A percentile compares a stretch with the other conserved stretches of the same genome.
Conservation (phyloP, 1,140 invertebrate genomes). For the Drosophila pachea region DNA sequence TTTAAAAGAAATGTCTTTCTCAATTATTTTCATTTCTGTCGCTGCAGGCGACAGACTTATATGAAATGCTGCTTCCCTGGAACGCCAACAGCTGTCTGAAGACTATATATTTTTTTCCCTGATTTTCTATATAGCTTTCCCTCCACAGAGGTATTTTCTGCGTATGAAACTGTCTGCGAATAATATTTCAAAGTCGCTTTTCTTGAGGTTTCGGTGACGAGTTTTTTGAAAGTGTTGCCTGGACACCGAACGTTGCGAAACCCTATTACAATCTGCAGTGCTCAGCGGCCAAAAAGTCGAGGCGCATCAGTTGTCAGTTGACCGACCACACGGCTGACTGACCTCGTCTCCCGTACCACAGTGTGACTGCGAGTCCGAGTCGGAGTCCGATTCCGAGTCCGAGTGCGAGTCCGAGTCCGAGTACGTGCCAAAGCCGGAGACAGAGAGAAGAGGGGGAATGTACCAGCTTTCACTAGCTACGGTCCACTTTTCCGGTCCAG, state of each 20-base stretch:
- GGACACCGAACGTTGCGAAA: conserved; percentile 5
- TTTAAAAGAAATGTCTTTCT: not conserved
- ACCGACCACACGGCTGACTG: conserved; percentile 42
- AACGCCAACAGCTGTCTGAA: too few species aligned
- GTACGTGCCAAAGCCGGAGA: not conserved
- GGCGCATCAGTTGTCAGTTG: conserved; percentile 31
- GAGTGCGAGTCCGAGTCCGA: not conserved
- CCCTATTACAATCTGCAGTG: conserved; percentile 22
- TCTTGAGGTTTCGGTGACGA: not conserved
- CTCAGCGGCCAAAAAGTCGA: conserved; percentile 20
- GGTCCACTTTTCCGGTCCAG: not conserved
- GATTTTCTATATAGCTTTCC: not conserved
- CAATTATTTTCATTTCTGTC: not conserved
- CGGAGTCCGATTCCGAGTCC: too few species aligned
- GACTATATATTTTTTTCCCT: not conserved
- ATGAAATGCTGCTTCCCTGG: too few species aligned
- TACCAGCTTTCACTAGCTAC: conserved; percentile 20
- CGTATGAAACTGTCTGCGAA: too few species aligned
- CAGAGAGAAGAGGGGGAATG: not conserved
- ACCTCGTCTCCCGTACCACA: conserved; percentile 28
- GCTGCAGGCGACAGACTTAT: too few species aligned
- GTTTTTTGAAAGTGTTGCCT: conserved; percentile 3
- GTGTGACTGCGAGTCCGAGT: not conserved
- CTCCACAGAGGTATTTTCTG: too few species aligned
- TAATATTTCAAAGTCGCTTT: not conserved